Evolutionary conservation across 92 coral and sea anemone genomes (phyloP).

Genomic region (Phenganax marumi): DNA sequence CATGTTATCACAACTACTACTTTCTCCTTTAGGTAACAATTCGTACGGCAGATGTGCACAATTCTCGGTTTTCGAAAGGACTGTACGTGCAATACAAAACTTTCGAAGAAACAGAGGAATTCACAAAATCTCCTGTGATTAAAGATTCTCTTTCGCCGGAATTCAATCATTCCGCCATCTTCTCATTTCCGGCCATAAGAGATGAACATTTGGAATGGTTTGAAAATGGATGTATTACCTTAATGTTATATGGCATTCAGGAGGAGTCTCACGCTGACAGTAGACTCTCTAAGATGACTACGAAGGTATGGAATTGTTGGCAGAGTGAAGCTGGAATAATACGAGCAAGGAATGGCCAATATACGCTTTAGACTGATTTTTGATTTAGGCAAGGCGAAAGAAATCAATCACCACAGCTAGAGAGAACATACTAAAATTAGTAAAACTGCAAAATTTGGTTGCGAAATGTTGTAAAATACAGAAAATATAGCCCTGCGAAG

Average conservation of each 20-base stretch:
- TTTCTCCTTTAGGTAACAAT: constrained; percentile 68
- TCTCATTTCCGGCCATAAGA: constrained; percentile 65
- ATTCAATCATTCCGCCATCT: constrained; percentile 73
- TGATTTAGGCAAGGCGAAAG: no score
- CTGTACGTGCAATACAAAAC: constrained; percentile 85
- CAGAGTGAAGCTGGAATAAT: not conserved
- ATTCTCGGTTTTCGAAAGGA: constrained; percentile 80
- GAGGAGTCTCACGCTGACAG: constrained; percentile 82
- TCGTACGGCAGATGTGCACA: constrained; percentile 82
- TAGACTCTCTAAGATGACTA: constrained; percentile 83
- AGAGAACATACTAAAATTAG: no score
- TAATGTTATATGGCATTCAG: constrained; percentile 81
- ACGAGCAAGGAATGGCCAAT: not conserved
- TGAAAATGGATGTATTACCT: constrained; percentile 85
- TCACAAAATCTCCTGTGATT: constrained; percentile 65
- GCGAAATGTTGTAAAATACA: no score
- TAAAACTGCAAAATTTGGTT: no score
- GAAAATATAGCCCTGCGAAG: no score
- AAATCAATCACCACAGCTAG: no score
- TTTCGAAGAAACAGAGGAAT: constrained; percentile 56
- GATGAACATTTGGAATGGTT: constrained; percentile 93
- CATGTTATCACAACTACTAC: not conserved
- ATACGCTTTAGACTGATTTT: no score
- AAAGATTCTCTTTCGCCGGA: constrained; percentile 79
- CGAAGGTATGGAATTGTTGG: constrained; percentile 64